Evolutionary conservation across 2,113 vertebrate genomes (phyloP), one percentile per base, ranked within the genome.

Genomic region (Phocoena sinus): DNA sequence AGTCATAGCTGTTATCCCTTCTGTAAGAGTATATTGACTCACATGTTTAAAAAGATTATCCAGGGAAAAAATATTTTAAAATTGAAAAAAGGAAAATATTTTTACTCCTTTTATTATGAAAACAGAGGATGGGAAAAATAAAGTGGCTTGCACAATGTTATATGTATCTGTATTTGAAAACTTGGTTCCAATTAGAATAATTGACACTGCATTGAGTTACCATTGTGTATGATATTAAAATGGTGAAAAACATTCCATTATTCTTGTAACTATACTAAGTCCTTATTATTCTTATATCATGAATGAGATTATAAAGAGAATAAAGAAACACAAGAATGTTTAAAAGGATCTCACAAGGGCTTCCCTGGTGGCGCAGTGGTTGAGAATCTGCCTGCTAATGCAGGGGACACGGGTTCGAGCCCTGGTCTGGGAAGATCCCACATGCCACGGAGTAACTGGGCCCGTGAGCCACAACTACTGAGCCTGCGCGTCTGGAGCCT

Each of bases 21-120:
- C 56, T 62, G 6, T 28, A 67, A 74, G 53, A 96, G 93, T 97
- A 82, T 97, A 96, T 97, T 97, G 97, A 97, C 62, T 67, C n/a
- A 93, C 86, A 97, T 97, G 23, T 96, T 97, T 96, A 92, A 97
- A 97, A 97, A 91, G 95, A 93, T 97, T 98, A 96, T 87, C 20
- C 7, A 88, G 20, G 92, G 36, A 92, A 94, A 65, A 84, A 36
- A 89, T 97, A 91, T 95, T 71, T 95, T 91, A 85, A 58, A 91
- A 44, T 21, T 56, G 38, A 88, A 88, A 81, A 82, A 90, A 91
- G 20, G 6, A 93, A 88, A 87, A 81, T 67, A 56, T 33, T 70
- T 56, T 53, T 82, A 41, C 38, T 88, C 31, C 3, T 83, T 26
- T 92, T 65, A 47, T 83, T 92, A 93, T 85, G 89, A 96, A 95